Percentiles rank a stretch among this genome's conserved stretches.
Evolutionary conservation across 2,888 invertebrate species (phyloP).

Genomic region (Scaptomyza reducta): DNA sequence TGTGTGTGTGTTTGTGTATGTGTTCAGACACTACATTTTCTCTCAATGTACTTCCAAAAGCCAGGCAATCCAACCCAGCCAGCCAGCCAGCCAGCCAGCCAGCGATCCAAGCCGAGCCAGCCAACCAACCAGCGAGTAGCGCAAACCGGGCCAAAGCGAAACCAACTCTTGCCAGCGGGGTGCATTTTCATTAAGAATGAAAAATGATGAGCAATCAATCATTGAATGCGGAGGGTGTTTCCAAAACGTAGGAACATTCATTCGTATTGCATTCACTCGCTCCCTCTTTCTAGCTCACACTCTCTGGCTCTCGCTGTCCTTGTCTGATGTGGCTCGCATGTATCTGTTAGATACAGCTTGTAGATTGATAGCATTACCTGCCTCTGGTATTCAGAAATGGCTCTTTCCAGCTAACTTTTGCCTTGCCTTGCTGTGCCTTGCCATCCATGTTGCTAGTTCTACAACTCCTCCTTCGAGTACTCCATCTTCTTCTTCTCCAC

Average conservation of each 20-base stretch:
- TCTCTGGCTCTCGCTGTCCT: conserved; percentile 31
- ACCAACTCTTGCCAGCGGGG: conserved; percentile 83
- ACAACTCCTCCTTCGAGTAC: neutral
- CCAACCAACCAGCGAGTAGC: conserved; percentile 51
- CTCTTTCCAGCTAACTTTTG: conserved; percentile 35
- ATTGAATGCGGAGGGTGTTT: conserved; percentile 83
- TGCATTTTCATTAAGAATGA: conserved; percentile 85
- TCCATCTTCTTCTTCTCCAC: neutral
- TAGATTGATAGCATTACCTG: conserved; percentile 81
- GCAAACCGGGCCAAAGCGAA: conserved; percentile 52
- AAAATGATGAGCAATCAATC: conserved; percentile 85
- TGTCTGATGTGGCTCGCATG: conserved; percentile 31
- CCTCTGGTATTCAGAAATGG: conserved; percentile 74
- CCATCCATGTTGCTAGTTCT: conserved; percentile 44
- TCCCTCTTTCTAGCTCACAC: no score
- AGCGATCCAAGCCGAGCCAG: neutral
- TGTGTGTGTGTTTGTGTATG: conserved; percentile 1
- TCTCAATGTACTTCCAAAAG: conserved; percentile 20
- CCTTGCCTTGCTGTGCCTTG: conserved; percentile 7
- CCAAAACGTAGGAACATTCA: conserved; percentile 54
- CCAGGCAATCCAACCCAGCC: conserved; percentile 9
- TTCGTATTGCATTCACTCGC: conserved; percentile 12
- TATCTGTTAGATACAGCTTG: conserved; percentile 69
- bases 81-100: no score
- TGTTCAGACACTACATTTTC: conserved; percentile 30